phyloP scores from a whole-genome alignment of 2,797 vertebrate genomes.

The Siniperca obscura region DNA sequence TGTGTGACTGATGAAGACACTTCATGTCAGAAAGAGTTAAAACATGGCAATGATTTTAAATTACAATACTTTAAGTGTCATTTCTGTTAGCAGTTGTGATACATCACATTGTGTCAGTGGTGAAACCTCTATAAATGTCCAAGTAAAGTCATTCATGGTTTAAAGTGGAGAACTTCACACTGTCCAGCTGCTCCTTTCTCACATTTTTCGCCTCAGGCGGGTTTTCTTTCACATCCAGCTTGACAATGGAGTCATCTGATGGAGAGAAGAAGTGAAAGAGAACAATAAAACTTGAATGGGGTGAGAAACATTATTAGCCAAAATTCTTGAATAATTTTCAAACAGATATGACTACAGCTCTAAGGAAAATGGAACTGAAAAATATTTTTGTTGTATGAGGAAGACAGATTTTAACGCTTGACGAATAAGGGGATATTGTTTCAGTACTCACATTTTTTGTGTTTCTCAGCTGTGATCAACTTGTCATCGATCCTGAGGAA shows the following conservation, averaged over 20 bases:
- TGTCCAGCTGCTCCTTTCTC: neutral
- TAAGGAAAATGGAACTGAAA: neutral
- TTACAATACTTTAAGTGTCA: too few relatives aligned
- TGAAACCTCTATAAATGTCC: neutral
- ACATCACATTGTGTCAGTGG: neutral
- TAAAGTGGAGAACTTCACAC: too few relatives aligned
- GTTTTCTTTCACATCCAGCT: neutral
- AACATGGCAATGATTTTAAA: too few relatives aligned
- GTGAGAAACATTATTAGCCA: too few relatives aligned
- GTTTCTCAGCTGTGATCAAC: neutral
- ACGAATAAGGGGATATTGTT: too few relatives aligned
- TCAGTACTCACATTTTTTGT: neutral
- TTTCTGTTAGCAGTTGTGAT: neutral
- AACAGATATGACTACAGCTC: neutral
- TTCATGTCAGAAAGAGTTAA: too few relatives aligned
- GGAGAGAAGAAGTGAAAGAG: too few relatives aligned
- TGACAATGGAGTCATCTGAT: neutral
- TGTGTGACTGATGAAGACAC: too few relatives aligned
- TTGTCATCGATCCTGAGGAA: neutral
- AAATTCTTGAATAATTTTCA: too few relatives aligned
- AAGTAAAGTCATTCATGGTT: too few relatives aligned
- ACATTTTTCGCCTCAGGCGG: neutral
- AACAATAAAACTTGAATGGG: too few relatives aligned
- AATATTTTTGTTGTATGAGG: neutral
- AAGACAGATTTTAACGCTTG: neutral